These are phyloP conservation scores for Cinara cedri DNA, from an alignment of 2,888 invertebrate genomes.

Conservation along the genomic window DNA sequence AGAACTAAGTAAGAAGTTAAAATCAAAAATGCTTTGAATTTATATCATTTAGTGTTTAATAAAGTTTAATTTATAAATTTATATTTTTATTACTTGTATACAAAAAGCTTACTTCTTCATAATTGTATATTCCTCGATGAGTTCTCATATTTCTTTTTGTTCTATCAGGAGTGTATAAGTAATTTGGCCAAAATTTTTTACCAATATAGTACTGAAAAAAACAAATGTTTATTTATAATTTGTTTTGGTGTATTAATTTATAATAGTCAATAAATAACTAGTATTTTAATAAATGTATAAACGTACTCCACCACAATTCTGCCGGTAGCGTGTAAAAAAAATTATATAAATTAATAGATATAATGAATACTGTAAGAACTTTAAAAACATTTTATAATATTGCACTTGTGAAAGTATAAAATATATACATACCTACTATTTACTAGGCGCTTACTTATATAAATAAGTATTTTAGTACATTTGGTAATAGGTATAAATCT, in stretches of 20 bases:
- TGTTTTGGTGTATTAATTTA: not conserved
- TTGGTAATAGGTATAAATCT: no score
- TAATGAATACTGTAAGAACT: not conserved
- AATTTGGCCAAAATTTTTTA: constrained; percentile 59
- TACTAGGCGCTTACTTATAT: no score
- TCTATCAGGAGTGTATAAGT: constrained; percentile 54
- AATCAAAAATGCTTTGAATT: no score
- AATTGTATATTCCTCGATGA: not conserved
- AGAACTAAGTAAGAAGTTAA: no score
- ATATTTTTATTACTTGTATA: constrained; percentile 16
- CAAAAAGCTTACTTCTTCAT: constrained; percentile 29
- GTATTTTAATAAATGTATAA: not conserved
- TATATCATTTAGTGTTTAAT: not conserved
- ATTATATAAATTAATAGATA: not conserved
- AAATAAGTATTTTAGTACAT: no score
- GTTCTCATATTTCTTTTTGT: constrained; percentile 35
- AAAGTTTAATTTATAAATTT: not conserved
- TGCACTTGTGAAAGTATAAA: no score
- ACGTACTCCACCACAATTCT: constrained; percentile 60
- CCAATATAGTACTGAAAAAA: constrained; percentile 59
- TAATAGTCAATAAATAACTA: not conserved
- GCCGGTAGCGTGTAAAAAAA: constrained; percentile 55
- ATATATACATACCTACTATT: no score
- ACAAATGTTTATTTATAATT: not conserved
- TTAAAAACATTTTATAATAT: no score